A percentile compares a stretch with the other conserved stretches of the same genome.
Evolutionary conservation across 2,797 vertebrate genomes (phyloP).

Genomic region (Sebastes steindachneri): DNA sequence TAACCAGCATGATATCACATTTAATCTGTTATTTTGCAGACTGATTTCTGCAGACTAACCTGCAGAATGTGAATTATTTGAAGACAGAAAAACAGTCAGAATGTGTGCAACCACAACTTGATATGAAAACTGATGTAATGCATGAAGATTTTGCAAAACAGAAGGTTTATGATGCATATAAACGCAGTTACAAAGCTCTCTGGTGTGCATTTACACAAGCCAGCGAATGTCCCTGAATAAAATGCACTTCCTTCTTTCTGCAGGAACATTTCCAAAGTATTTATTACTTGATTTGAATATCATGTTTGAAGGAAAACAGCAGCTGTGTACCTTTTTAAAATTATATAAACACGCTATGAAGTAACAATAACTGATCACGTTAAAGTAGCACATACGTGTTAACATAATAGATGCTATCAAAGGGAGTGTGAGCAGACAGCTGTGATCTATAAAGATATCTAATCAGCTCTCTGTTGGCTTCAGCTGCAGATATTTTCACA

Average conservation of each 20-base stretch:
- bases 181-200: background rate
- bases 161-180: background rate
- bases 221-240: background rate
- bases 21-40: background rate
- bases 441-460: background rate
- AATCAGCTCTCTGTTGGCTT: background rate
- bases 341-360: background rate
- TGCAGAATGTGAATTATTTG: background rate
- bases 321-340: background rate
- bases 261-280: background rate
- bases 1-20: background rate
- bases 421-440: background rate
- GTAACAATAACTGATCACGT: background rate
- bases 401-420: background rate
- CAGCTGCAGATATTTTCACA: background rate
- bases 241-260: slow-evolving; percentile 11
- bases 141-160: background rate
- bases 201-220: background rate
- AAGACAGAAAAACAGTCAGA: background rate
- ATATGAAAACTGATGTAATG: background rate
- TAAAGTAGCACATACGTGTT: background rate
- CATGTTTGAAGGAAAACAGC: background rate
- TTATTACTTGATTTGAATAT: background rate
- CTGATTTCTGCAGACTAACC: background rate
- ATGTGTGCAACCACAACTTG: background rate